A percentile compares a stretch with the other conserved stretches of the same genome.
phyloP scores from a whole-genome alignment of 2,113 vertebrate species.

The Sapajus apella region DNA sequence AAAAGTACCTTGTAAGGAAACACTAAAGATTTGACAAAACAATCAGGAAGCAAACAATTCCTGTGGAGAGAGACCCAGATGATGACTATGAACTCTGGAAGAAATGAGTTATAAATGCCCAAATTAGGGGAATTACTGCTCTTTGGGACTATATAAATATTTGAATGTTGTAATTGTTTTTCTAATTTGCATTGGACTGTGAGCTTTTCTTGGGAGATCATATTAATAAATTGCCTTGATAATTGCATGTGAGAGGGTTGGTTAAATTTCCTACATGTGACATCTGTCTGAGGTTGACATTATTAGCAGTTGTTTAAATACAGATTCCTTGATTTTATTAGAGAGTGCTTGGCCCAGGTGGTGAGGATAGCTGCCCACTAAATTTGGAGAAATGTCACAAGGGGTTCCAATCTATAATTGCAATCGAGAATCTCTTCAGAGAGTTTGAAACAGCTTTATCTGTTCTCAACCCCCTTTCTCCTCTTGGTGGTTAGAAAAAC shows the following conservation, averaged over 20 bases:
- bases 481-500: slow-evolving; percentile 87
- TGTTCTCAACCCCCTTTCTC: slow-evolving; percentile 83
- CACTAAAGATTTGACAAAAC: slow-evolving; percentile 20
- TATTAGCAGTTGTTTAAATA: slow-evolving; percentile 86
- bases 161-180: slow-evolving; percentile 86
- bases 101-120: slow-evolving; percentile 82
- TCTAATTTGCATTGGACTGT: slow-evolving; percentile 84
- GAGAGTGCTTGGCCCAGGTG: slow-evolving; percentile 85
- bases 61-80: slow-evolving; percentile 36
- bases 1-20: slow-evolving; percentile 51
- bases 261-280: slow-evolving; percentile 83
- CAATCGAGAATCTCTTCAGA: slow-evolving; percentile 87
- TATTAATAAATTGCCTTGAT: slow-evolving; percentile 89
- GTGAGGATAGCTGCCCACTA: slow-evolving; percentile 78
- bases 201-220: slow-evolving; percentile 84
- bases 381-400: slow-evolving; percentile 85
- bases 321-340: slow-evolving; percentile 85
- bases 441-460: slow-evolving; percentile 90
- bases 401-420: slow-evolving; percentile 90
- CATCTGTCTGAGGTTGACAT: slow-evolving; percentile 86
- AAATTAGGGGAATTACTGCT: slow-evolving; percentile 79
- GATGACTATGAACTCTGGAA: slow-evolving; percentile 58
- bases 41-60: slow-evolving; percentile 15
- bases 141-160: slow-evolving; percentile 80
- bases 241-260: slow-evolving; percentile 88